Base-by-base conservation (phyloP, 1,140 invertebrate genomes). In the Drosophila lowei region DNA sequence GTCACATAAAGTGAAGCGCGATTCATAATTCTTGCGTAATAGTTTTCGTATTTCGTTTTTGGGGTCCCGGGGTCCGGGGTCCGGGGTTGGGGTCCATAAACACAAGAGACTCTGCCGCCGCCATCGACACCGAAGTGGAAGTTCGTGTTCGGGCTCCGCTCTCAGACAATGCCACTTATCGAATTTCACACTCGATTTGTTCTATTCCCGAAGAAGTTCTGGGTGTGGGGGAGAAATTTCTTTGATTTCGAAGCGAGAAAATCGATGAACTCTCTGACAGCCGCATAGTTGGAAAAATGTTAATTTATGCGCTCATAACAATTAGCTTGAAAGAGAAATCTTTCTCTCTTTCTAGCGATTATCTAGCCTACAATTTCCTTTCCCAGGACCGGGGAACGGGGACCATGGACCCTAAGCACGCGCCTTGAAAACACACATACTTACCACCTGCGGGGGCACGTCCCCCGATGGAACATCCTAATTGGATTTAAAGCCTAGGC, bases 181-280 rank as follows among this genome's bases (percentile, higher is more conserved):
- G 18, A 88, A 86, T 86, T 86, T 88, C 81, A 86, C 65, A 77
- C 83, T 72, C 73, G 70, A 81, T 86, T 86, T 70, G 57, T 62
- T 59, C 41, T 65, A 55, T 9, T 56, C 57, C 57, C 53, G 46
- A 41, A 60, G 54, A 53, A 28, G 41, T 18, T 50, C 44, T 55
- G 25, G 0, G 25, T 6, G 25, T 9, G 30, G 30, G 3, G 30
- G 52, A 49, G 53, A 42, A 53, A 42, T 57, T 62, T 61, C 49
- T 49, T 42, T 30, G 18, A 77, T 57, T 62, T 64, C 59, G 34
- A 41, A 58, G 44, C 42, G 54, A 49, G 52, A 38, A 71, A 70
- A 79, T 75, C 64, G 64, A 79, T 79, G 59, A 75, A 48, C 58
- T 47, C 59, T 71, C 52, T 52, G 80, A 80, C 77, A 67, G 49